Evolutionary conservation across 92 coral and sea anemone genomes (phyloP).

Genomic region (Heliopora coerulea): DNA sequence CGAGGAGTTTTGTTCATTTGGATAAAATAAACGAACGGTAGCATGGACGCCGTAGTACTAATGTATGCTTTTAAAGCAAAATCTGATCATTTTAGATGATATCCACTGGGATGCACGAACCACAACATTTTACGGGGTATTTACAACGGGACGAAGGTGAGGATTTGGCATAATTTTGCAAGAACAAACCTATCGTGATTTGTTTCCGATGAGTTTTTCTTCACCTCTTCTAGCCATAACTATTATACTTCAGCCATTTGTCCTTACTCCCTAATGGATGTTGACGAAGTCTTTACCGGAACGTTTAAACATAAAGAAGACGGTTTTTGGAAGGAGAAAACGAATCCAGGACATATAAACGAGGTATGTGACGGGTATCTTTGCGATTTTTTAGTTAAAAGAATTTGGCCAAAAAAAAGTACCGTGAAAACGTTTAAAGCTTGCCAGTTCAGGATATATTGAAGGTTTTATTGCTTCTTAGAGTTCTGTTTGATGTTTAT

Average conservation of each 20-base stretch:
- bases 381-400: background rate
- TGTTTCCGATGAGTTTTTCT: too few relatives aligned
- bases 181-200: too few relatives aligned
- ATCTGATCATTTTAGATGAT: constrained; percentile 62
- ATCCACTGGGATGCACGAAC: constrained; percentile 70
- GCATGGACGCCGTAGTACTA: too few relatives aligned
- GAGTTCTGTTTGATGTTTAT: too few relatives aligned
- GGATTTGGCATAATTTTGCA: too few relatives aligned
- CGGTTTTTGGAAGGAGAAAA: constrained; percentile 45
- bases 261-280: constrained; percentile 55
- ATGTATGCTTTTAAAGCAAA: too few relatives aligned
- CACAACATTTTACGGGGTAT: constrained; percentile 64
- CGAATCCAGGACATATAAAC: constrained; percentile 53
- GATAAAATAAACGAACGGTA: too few relatives aligned
- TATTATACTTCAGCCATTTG: constrained; percentile 61
- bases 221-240: background rate
- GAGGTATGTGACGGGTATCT: constrained; percentile 49
- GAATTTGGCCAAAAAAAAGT: background rate
- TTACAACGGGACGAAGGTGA: constrained; percentile 58
- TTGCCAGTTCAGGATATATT: too few relatives aligned
- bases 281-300: constrained; percentile 63
- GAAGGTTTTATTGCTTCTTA: too few relatives aligned
- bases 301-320: constrained; percentile 49
- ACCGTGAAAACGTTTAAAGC: too few relatives aligned
- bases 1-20: too few relatives aligned